These are phyloP conservation scores for Patella caerulea DNA, from an alignment of 2,888 invertebrate species.

Conservation along the genomic window DNA sequence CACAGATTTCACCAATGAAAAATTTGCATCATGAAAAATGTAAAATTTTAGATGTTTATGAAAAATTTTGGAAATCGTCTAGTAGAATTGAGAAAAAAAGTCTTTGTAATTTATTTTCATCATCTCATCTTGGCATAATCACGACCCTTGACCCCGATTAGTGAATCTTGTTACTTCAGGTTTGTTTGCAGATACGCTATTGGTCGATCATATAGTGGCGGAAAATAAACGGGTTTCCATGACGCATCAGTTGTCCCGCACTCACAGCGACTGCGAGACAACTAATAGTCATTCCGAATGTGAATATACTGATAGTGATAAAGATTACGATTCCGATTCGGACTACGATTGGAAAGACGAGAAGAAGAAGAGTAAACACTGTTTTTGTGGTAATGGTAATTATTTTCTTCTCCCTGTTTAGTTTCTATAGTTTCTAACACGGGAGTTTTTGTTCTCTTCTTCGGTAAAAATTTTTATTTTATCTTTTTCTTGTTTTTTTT, in stretches of 20 bases:
- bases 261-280: conserved; percentile 43
- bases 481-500: too few relatives aligned
- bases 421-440: neutral
- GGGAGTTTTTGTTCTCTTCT: neutral
- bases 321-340: conserved; percentile 29
- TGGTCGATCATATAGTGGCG: conserved; percentile 45
- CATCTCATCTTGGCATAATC: too few relatives aligned
- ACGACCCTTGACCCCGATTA: too few relatives aligned
- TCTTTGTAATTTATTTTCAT: too few relatives aligned
- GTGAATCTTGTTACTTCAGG: conserved; percentile 29
- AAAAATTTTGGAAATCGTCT: too few relatives aligned
- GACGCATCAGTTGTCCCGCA: conserved; percentile 45
- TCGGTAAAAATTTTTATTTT: neutral
- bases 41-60: too few relatives aligned
- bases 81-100: too few relatives aligned
- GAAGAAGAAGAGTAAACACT: conserved; percentile 18
- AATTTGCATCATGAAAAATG: too few relatives aligned
- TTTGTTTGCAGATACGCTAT: conserved; percentile 46
- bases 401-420: conserved; percentile 3
- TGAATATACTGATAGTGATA: conserved; percentile 44
- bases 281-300: conserved; percentile 43
- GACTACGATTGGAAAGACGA: conserved; percentile 46
- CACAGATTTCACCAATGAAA: too few relatives aligned
- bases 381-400: conserved; percentile 11
- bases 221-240: conserved; percentile 41